Percentiles rank a stretch among this genome's conserved stretches.
phyloP scores from a whole-genome alignment of 2,113 vertebrate species.

The Leptosomus discolor region DNA sequence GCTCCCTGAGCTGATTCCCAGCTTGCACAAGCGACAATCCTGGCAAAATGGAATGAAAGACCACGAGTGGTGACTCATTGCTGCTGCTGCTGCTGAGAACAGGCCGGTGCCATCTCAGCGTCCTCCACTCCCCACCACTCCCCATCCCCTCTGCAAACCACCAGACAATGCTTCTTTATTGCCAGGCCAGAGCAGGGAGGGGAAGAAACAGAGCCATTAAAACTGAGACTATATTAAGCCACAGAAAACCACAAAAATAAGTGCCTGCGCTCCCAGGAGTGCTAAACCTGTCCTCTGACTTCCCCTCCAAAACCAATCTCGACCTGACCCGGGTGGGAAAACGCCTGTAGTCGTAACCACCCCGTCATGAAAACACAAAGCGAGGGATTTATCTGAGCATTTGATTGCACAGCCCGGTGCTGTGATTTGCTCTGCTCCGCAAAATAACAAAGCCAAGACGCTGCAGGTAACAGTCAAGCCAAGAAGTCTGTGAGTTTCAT shows the following conservation, averaged over 20 bases:
- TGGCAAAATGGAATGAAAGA: background rate
- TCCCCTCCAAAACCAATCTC: background rate
- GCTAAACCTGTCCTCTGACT: background rate
- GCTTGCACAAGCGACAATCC: fast-evolving
- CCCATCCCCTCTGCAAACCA: background rate
- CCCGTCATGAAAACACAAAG: background rate
- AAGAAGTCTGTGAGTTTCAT: conserved; percentile 47
- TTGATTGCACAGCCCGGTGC: background rate
- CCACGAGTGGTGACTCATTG: background rate
- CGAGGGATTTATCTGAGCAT: background rate
- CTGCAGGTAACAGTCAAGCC: conserved; percentile 49
- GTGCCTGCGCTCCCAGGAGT: background rate
- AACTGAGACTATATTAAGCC: background rate
- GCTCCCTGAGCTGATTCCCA: background rate
- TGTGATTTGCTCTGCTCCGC: background rate
- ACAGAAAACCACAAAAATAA: conserved; percentile 21
- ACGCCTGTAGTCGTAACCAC: background rate
- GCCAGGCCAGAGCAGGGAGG: background rate
- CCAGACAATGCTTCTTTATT: conserved; percentile 7
- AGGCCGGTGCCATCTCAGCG: background rate
- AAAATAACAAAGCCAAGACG: conserved; percentile 46
- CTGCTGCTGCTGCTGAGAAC: background rate
- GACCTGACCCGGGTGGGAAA: background rate
- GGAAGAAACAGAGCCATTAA: background rate
- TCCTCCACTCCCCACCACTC: background rate